These are phyloP conservation scores for Myoxocephalus aenaeus DNA, from an alignment of 2,797 vertebrate genomes.

Conservation along the genomic window DNA sequence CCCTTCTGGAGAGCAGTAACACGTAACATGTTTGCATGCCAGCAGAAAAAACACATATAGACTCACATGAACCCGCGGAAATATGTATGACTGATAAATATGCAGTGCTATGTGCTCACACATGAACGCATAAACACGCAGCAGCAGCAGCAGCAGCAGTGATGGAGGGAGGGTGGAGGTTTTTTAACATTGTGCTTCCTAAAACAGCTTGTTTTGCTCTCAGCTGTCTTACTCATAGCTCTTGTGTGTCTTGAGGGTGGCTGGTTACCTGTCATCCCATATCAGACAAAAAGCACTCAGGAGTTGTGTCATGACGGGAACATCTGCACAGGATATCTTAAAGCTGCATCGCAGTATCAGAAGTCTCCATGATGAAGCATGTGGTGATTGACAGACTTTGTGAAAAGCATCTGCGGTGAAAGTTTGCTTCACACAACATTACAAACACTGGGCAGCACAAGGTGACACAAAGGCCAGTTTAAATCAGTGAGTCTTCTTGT, in stretches of 20 bases:
- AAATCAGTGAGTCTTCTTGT: not conserved
- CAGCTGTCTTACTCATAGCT: slow-evolving; percentile 18
- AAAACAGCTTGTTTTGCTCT: slow-evolving; percentile 12
- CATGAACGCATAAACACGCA: not conserved
- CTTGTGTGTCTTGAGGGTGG: slow-evolving; percentile 20
- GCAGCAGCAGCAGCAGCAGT: not conserved
- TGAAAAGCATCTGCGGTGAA: not conserved
- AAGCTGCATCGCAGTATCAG: not conserved
- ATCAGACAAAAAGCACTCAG: slow-evolving; percentile 17
- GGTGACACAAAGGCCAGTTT: not conserved
- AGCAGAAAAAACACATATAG: not conserved
- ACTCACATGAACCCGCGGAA: not conserved
- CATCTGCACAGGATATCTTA: not conserved
- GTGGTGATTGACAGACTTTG: not conserved
- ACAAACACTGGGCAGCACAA: not conserved
- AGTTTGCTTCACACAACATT: not conserved
- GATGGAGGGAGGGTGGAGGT: not conserved
- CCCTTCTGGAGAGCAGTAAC: not conserved
- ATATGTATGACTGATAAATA: not conserved
- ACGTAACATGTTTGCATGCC: not conserved
- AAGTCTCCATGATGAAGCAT: not conserved
- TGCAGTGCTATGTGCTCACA: not conserved
- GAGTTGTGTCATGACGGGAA: slow-evolving; percentile 12
- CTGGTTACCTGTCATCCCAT: slow-evolving; percentile 11
- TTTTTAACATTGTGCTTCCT: not conserved